These are phyloP conservation scores for Leptinotarsa defecta DNA, from an alignment of 1,140 invertebrate genomes.

Conservation along the genomic window DNA sequence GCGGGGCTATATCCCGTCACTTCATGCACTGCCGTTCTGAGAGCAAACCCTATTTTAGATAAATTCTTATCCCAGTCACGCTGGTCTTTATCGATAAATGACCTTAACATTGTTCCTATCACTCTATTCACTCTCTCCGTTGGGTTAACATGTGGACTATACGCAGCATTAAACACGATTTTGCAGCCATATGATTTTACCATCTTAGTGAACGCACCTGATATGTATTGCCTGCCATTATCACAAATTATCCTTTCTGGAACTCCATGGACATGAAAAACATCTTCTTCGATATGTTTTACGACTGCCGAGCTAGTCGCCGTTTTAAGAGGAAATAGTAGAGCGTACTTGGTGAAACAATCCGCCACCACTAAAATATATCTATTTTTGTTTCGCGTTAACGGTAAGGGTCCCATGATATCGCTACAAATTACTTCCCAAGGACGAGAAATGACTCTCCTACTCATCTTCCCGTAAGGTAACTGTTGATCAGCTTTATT, in stretches of 20 bases:
- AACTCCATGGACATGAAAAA: slow-evolving; percentile 29
- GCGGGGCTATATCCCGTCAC: too few relatives aligned
- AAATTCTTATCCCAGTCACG: neutral
- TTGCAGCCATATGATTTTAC: neutral
- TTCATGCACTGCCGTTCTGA: neutral
- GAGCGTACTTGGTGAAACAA: slow-evolving; percentile 29
- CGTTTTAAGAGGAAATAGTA: slow-evolving; percentile 24
- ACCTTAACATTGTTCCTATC: too few relatives aligned
- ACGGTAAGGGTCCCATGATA: slow-evolving; percentile 52
- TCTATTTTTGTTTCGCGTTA: slow-evolving; percentile 36
- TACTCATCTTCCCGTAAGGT: slow-evolving; percentile 21
- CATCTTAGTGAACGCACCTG: slow-evolving; percentile 21
- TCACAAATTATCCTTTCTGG: slow-evolving; percentile 13
- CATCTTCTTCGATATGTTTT: slow-evolving; percentile 26
- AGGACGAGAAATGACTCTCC: neutral
- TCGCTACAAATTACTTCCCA: slow-evolving; percentile 37
- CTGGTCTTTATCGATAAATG: too few relatives aligned
- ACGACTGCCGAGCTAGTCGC: slow-evolving; percentile 17
- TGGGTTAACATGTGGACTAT: too few relatives aligned
- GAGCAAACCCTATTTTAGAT: neutral
- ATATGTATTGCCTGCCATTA: slow-evolving; percentile 37
- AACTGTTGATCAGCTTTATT: slow-evolving; percentile 19
- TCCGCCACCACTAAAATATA: slow-evolving; percentile 52
- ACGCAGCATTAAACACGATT: too few relatives aligned
- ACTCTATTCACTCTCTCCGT: too few relatives aligned